Evolutionary conservation across 2,888 invertebrate genomes (phyloP).

Genomic region (Stenodera caucasica): DNA sequence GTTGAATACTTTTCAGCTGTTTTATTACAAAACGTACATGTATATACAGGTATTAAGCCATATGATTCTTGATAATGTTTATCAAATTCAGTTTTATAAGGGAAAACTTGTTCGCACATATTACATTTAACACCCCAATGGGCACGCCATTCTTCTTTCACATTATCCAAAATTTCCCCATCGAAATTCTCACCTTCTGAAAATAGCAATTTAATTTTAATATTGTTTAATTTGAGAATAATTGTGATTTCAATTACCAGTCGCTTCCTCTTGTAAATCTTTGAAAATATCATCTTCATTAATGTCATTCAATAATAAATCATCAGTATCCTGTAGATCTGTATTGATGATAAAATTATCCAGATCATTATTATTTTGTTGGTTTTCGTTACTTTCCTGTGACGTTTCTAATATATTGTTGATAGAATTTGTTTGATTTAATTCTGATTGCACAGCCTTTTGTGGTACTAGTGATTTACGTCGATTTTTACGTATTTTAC

Average conservation of each 20-base stretch:
- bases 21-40: conserved; percentile 62
- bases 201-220: conserved; percentile 8
- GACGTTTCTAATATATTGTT: conserved; percentile 46
- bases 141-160: conserved; percentile 54
- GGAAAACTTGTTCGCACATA: conserved; percentile 59
- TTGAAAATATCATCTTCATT: conserved; percentile 51
- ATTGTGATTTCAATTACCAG: conserved; percentile 34
- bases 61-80: conserved; percentile 56
- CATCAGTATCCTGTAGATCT: conserved; percentile 40
- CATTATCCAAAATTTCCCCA: conserved; percentile 56
- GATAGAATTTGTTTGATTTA: conserved; percentile 38
- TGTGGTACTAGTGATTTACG: conserved; percentile 49
- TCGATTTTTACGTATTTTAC: conserved; percentile 41
- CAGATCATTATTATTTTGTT: neutral
- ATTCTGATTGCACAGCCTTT: conserved; percentile 44
- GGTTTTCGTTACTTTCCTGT: conserved; percentile 39
- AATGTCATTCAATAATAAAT: conserved; percentile 44
- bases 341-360: conserved; percentile 16
- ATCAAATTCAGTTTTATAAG: conserved; percentile 59
- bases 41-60: conserved; percentile 58
- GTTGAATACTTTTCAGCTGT: conserved; percentile 59
- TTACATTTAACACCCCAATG: conserved; percentile 62
- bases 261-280: conserved; percentile 47
- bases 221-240: neutral
- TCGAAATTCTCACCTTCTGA: conserved; percentile 47